A percentile compares a stretch with the other conserved stretches of the same genome.
These are phyloP conservation scores for Erinaceus europaeus DNA, from an alignment of 2,113 vertebrate species.

Conservation along the genomic window DNA sequence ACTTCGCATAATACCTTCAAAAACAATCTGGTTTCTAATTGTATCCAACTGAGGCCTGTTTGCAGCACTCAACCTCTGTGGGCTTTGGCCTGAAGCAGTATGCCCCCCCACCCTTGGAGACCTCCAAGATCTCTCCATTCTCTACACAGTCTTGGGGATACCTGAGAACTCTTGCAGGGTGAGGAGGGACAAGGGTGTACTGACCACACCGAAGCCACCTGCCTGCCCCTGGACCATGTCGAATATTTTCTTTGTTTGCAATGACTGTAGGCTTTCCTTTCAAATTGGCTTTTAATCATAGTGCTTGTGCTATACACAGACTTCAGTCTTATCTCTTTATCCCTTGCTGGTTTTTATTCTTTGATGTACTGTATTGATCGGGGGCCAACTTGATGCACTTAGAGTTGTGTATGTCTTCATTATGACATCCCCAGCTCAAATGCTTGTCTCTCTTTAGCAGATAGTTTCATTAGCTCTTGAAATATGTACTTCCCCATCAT, in stretches of 20 bases:
- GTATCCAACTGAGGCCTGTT: too few relatives aligned
- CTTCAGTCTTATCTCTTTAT: neutral
- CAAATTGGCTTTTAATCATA: neutral
- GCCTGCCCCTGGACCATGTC: too few relatives aligned
- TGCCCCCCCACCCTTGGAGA: too few relatives aligned
- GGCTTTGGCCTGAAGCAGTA: too few relatives aligned
- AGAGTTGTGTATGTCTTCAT: constrained; percentile 32
- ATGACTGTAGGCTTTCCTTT: neutral
- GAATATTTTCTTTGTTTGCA: neutral
- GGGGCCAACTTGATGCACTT: constrained; percentile 43
- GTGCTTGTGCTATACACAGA: neutral
- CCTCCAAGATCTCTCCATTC: too few relatives aligned
- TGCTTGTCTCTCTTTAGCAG: neutral
- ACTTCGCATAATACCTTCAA: too few relatives aligned
- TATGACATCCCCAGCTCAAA: neutral
- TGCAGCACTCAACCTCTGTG: too few relatives aligned
- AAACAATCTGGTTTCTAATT: too few relatives aligned
- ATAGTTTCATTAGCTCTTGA: constrained; percentile 4
- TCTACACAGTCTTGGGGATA: too few relatives aligned
- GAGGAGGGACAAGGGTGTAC: too few relatives aligned
- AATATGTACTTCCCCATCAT: neutral
- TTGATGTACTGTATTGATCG: constrained; percentile 36
- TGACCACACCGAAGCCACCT: too few relatives aligned
- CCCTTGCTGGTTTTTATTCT: neutral
- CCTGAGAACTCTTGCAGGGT: too few relatives aligned